phyloP scores from a whole-genome alignment of 1,140 invertebrate species.

The Zaprionus kolodkinae region DNA sequence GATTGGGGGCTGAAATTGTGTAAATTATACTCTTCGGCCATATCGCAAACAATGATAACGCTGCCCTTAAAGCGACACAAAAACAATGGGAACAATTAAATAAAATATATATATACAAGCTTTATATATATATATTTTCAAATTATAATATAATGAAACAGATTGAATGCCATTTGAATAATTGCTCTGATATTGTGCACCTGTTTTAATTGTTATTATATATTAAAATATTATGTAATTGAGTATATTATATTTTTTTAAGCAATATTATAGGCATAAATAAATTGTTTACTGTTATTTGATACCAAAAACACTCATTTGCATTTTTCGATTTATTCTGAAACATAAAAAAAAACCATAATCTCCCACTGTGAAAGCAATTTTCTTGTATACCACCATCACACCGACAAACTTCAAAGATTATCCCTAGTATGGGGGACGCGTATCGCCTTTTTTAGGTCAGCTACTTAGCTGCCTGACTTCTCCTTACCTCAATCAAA shows the following conservation, averaged over 20 bases:
- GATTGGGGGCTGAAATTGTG: neutral
- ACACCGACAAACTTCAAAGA: neutral
- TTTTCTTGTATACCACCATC: neutral
- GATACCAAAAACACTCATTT: neutral
- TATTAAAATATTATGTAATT: neutral
- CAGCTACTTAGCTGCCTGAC: constrained; percentile 18
- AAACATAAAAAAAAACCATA: neutral
- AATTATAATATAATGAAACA: too few species aligned
- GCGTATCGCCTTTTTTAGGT: neutral
- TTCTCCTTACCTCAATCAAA: constrained; percentile 51
- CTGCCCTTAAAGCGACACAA: neutral
- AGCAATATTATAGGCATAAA: neutral
- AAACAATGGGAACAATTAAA: neutral
- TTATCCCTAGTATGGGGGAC: too few species aligned
- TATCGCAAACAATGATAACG: neutral
- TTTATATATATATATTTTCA: too few species aligned
- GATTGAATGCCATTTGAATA: neutral
- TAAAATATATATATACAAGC: neutral
- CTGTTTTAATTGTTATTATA: neutral
- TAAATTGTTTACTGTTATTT: neutral
- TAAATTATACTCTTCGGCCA: neutral
- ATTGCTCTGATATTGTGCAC: neutral
- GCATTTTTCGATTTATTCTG: neutral
- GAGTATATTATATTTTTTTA: neutral
- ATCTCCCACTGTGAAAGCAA: neutral